Evolutionary conservation across 2,888 invertebrate genomes (phyloP).

Genomic region (Ptilodon capucinus): DNA sequence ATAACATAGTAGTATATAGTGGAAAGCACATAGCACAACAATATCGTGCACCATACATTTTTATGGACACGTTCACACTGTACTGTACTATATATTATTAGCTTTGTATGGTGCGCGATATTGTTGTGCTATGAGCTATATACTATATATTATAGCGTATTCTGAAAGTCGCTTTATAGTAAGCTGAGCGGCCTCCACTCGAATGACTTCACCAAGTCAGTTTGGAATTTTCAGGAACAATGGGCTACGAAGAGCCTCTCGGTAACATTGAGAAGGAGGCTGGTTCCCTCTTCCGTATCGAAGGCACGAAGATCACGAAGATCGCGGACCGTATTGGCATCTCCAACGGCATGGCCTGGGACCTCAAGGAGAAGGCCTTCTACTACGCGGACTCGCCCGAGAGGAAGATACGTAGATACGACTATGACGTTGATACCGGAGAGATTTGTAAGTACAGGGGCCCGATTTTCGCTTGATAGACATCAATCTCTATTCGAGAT

Average conservation of each 20-base stretch:
- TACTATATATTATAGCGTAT: no score
- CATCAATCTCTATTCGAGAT: no score
- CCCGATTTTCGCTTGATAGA: no score
- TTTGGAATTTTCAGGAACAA: conserved; percentile 75
- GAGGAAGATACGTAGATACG: conserved; percentile 85
- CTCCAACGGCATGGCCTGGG: conserved; percentile 93
- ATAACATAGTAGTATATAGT: no score
- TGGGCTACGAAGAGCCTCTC: conserved; percentile 73
- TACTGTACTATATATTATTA: no score
- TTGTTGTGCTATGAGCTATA: no score
- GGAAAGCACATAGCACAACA: no score
- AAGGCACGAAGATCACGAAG: conserved; percentile 42
- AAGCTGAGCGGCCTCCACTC: neutral
- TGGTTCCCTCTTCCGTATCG: conserved; percentile 75
- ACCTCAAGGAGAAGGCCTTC: conserved; percentile 84
- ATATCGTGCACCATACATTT: no score
- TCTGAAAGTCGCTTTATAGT: neutral
- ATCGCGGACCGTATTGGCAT: conserved; percentile 72
- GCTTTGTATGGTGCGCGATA: no score
- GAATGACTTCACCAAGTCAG: neutral
- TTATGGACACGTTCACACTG: no score
- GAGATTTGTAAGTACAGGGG: conserved; percentile 77
- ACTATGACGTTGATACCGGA: conserved; percentile 87
- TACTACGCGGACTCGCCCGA: conserved; percentile 89
- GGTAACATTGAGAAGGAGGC: conserved; percentile 61